Conservation (phyloP, 2,797 vertebrate species). For the Microctenopoma stevenorrisi region DNA sequence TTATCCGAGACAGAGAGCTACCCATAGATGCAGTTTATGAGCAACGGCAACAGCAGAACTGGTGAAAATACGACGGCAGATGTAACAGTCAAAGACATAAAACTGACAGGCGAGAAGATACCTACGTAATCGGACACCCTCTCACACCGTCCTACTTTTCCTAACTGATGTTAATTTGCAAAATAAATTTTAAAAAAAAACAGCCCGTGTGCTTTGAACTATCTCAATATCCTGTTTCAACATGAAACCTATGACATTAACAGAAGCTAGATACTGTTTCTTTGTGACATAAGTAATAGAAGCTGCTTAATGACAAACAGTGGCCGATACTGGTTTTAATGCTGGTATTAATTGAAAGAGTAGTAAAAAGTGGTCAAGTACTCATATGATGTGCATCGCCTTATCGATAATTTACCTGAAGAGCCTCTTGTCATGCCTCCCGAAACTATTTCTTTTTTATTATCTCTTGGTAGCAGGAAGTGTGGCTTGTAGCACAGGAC, state of each 20-base stretch:
- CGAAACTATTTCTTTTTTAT: neutral
- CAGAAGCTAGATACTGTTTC: neutral
- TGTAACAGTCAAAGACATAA: slow-evolving; percentile 10
- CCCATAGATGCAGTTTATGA: slow-evolving; percentile 13
- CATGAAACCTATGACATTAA: neutral
- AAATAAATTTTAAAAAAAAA: neutral
- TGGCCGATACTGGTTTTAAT: neutral
- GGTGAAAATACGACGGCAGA: neutral
- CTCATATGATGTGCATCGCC: neutral
- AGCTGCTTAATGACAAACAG: neutral
- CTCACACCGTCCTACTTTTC: neutral
- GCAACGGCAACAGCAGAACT: neutral
- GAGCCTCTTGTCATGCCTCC: neutral
- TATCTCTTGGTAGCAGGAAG: neutral
- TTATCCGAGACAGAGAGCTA: slow-evolving; percentile 5
- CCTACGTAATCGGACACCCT: neutral
- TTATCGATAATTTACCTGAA: neutral
- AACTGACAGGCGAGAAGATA: neutral
- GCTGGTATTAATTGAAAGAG: no score
- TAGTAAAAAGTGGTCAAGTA: no score
- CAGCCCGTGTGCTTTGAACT: no score
- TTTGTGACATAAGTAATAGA: neutral
- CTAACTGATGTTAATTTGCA: neutral
- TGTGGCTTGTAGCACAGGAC: neutral
- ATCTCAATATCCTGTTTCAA: neutral